Evolutionary conservation across 2,888 invertebrate species (phyloP).

Genomic region (Sipha maydis): DNA sequence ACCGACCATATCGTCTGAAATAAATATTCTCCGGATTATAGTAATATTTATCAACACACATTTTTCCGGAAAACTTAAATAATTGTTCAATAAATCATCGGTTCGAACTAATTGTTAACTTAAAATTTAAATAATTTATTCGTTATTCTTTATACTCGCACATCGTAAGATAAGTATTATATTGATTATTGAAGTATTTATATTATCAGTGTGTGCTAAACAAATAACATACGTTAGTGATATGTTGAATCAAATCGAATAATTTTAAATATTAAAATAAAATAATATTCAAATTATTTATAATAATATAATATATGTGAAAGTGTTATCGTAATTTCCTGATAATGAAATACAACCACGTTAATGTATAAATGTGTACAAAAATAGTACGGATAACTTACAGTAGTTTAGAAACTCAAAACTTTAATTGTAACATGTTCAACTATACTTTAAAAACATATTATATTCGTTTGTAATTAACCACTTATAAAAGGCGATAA

Average conservation of each 20-base stretch:
- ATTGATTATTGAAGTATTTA: too few species aligned
- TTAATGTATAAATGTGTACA: too few species aligned
- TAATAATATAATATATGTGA: too few species aligned
- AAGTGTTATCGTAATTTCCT: too few species aligned
- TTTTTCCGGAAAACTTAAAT: conserved; percentile 35
- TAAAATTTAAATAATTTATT: conserved; percentile 31
- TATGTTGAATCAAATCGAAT: too few species aligned
- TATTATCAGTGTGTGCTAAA: too few species aligned
- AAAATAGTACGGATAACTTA: neutral
- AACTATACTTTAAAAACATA: neutral
- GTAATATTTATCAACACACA: neutral
- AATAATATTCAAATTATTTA: too few species aligned
- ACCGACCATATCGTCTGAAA: neutral
- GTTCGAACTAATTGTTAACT: neutral
- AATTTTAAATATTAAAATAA: too few species aligned
- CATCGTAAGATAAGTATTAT: neutral
- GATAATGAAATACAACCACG: too few species aligned
- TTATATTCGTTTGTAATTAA: neutral
- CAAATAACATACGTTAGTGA: too few species aligned
- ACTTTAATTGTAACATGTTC: neutral
- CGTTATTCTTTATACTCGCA: neutral
- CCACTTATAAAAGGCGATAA: neutral
- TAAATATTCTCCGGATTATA: too few species aligned
- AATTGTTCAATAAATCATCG: conserved; percentile 40
- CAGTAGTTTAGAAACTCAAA: neutral